These are phyloP conservation scores for Henricia sp. DNA, from an alignment of 53 echinoderm and acorn worm species.

Conservation along the genomic window DNA sequence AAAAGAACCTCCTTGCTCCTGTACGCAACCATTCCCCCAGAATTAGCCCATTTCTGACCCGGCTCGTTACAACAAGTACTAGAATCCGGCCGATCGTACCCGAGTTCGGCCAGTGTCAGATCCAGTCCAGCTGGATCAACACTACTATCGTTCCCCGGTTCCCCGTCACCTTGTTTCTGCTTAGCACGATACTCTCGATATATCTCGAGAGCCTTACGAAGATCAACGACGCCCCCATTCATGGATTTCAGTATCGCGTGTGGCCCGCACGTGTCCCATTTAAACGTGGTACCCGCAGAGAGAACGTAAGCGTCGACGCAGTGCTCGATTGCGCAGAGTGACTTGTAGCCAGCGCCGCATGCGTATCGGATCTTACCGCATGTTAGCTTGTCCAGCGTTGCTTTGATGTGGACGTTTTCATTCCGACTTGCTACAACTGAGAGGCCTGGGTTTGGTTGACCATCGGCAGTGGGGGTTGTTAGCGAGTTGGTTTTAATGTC, in stretches of 20 bases:
- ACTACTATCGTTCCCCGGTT: not conserved
- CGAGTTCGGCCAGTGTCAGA: slow-evolving; percentile 30
- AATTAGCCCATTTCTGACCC: slow-evolving; percentile 83
- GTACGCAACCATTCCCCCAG: slow-evolving; percentile 86
- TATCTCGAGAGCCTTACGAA: slow-evolving; percentile 22
- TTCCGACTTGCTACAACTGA: slow-evolving; percentile 72
- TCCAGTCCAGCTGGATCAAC: slow-evolving; percentile 29
- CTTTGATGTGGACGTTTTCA: slow-evolving; percentile 72
- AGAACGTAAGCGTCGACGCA: slow-evolving; percentile 86
- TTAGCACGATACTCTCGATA: not conserved
- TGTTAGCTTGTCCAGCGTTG: slow-evolving; percentile 43
- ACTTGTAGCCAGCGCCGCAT: slow-evolving; percentile 94
- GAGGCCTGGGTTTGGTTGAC: slow-evolving; percentile 20
- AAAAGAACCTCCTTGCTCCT: slow-evolving; percentile 28
- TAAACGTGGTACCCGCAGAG: slow-evolving; percentile 85
- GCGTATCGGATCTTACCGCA: slow-evolving; percentile 68
- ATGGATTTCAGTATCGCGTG: slow-evolving; percentile 84
- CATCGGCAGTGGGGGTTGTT: not conserved
- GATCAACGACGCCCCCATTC: slow-evolving; percentile 80
- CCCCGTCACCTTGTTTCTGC: not conserved
- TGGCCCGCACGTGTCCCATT: slow-evolving; percentile 96
- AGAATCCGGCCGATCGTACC: slow-evolving; percentile 77
- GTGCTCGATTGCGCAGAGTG: slow-evolving; percentile 76
- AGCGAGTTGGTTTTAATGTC: slow-evolving; percentile 68
- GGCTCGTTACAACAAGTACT: slow-evolving; percentile 6